Percentiles rank a stretch among this genome's conserved stretches.
phyloP scores from a whole-genome alignment of 2,888 invertebrate genomes.

The Hemithea aestivaria region DNA sequence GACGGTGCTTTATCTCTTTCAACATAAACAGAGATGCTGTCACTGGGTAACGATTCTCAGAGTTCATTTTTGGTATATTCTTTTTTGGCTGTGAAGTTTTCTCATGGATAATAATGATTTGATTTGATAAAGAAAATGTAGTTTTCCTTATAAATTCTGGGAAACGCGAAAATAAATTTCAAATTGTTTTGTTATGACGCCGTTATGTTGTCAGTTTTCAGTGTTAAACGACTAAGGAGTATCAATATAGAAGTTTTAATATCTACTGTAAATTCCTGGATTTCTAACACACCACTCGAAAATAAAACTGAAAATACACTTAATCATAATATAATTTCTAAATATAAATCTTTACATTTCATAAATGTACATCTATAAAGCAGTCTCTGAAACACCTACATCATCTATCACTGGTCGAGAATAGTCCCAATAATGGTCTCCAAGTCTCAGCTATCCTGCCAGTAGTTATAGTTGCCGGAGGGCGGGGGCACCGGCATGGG shows the following conservation, averaged over 20 bases:
- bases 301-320: constrained; percentile 23
- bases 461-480: constrained; percentile 64
- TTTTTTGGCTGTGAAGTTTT: too few species aligned
- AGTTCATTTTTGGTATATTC: constrained; percentile 46
- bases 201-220: too few species aligned
- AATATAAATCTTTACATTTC: constrained; percentile 53
- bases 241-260: too few species aligned
- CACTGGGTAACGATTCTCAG: constrained; percentile 64
- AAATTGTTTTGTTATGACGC: too few species aligned
- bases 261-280: too few species aligned
- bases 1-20: constrained; percentile 64
- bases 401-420: constrained; percentile 35
- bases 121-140: too few species aligned
- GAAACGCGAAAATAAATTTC: too few species aligned
- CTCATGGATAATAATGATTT: too few species aligned
- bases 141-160: too few species aligned
- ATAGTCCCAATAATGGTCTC: constrained; percentile 42
- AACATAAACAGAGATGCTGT: constrained; percentile 68
- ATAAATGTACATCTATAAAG: constrained; percentile 57
- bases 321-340: constrained; percentile 27
- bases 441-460: constrained; percentile 71
- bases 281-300: too few species aligned
- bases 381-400: constrained; percentile 48
- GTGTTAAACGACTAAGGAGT: too few species aligned
- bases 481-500: constrained; percentile 67